These are phyloP conservation scores for Conus ventricosus DNA, from an alignment of 1,140 invertebrate species.

Conservation along the genomic window DNA sequence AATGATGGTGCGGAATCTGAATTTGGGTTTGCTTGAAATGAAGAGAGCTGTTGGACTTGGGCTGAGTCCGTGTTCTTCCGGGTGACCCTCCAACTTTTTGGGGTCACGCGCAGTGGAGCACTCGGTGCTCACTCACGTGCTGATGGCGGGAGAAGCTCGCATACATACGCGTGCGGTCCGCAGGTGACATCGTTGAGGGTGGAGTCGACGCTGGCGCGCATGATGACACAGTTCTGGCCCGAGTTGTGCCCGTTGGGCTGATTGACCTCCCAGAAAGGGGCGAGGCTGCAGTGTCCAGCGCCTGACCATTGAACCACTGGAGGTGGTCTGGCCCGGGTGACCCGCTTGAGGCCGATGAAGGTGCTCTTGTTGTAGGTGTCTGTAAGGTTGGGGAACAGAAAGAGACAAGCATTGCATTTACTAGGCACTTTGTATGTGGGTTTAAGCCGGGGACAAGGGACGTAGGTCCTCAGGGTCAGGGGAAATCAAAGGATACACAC, in stretches of 20 bases:
- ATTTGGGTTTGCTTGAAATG: too few relatives aligned
- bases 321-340: not conserved
- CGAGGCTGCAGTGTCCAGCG: not conserved
- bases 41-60: too few relatives aligned
- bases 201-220: not conserved
- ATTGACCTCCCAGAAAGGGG: not conserved
- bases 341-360: not conserved
- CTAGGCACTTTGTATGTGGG: too few relatives aligned
- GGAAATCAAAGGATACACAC: too few relatives aligned
- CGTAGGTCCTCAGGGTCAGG: too few relatives aligned
- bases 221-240: not conserved
- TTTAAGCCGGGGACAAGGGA: too few relatives aligned
- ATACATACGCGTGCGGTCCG: not conserved
- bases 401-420: too few relatives aligned
- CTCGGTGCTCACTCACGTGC: not conserved
- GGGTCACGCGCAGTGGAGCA: too few relatives aligned
- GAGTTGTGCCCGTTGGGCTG: not conserved
- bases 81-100: too few relatives aligned
- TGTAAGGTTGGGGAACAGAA: not conserved
- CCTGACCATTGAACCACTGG: not conserved
- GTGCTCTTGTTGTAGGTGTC: not conserved
- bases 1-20: too few relatives aligned
- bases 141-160: not conserved
- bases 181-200: conserved; percentile 9
- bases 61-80: too few relatives aligned